A percentile compares a stretch with the other conserved stretches of the same genome.
These are phyloP conservation scores for Hipparchia sbordonii DNA, from an alignment of 2,888 invertebrate species.

Conservation along the genomic window DNA sequence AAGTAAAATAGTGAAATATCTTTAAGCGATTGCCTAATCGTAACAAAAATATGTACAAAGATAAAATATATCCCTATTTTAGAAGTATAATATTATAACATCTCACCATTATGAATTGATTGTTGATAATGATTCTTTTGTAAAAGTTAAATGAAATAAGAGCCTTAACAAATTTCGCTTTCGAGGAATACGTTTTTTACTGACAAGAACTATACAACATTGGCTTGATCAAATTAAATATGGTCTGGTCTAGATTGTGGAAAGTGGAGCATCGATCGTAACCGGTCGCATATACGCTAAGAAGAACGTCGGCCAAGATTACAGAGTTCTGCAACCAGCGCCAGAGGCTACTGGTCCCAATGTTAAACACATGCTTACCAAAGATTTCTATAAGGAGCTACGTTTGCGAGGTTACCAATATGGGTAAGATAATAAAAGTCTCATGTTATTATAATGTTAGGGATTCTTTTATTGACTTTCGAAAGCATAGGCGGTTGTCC, in stretches of 20 bases:
- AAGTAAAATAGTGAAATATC: no score
- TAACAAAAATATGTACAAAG: no score
- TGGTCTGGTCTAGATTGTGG: constrained; percentile 78
- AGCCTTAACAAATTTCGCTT: no score
- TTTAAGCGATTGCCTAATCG: no score
- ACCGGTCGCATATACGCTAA: constrained; percentile 86
- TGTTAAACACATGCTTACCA: constrained; percentile 79
- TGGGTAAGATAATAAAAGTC: constrained; percentile 54
- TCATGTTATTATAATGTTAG: neutral
- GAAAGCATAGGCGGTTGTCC: no score
- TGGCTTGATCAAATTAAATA: neutral
- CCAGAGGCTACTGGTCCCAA: constrained; percentile 67
- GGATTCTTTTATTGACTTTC: neutral
- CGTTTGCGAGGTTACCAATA: constrained; percentile 88
- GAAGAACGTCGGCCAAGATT: constrained; percentile 81
- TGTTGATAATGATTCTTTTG: neutral
- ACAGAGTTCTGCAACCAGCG: constrained; percentile 71
- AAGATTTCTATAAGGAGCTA: constrained; percentile 88
- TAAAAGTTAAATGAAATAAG: no score
- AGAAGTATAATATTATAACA: no score
- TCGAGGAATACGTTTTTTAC: no score
- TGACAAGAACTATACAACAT: neutral
- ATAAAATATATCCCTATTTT: no score
- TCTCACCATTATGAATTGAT: no score
- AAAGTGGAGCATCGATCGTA: constrained; percentile 86